phyloP scores from a whole-genome alignment of 2,113 vertebrate species.

The Lasiurus cinereus region DNA sequence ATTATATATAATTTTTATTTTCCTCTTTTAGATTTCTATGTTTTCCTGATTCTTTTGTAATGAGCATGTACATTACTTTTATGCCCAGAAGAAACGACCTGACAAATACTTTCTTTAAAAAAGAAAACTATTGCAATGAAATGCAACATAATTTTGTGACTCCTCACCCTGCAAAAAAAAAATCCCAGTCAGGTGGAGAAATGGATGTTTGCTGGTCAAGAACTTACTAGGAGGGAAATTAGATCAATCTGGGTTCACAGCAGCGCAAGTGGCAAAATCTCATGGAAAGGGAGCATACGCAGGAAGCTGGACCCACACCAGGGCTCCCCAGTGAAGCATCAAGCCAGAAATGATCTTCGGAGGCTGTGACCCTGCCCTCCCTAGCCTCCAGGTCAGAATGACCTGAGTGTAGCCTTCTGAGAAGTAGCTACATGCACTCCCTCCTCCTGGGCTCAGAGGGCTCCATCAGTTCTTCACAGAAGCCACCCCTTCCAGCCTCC shows the following conservation, averaged over 20 bases:
- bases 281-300: conserved; percentile 57
- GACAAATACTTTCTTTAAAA: conserved; percentile 26
- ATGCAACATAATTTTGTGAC: conserved; percentile 23
- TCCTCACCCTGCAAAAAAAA: background rate
- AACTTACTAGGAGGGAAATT: conserved; percentile 62
- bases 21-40: background rate
- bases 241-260: conserved; percentile 55
- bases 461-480: background rate
- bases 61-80: conserved; percentile 15
- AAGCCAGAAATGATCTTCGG: conserved; percentile 64
- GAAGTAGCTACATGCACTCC: conserved; percentile 27
- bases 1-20: conserved; percentile 21
- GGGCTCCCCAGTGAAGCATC: conserved; percentile 72
- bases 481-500: background rate
- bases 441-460: background rate
- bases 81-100: conserved; percentile 36
- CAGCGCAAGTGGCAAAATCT: conserved; percentile 47
- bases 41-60: conserved; percentile 51
- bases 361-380: background rate
- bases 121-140: conserved; percentile 22
- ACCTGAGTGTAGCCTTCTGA: conserved; percentile 47
- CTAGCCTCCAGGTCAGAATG: background rate
- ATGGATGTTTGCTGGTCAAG: conserved; percentile 71
- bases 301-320: background rate
- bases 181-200: conserved; percentile 59